These are phyloP conservation scores for Synanthedon vespiformis DNA, from an alignment of 2,888 invertebrate species.

Conservation along the genomic window DNA sequence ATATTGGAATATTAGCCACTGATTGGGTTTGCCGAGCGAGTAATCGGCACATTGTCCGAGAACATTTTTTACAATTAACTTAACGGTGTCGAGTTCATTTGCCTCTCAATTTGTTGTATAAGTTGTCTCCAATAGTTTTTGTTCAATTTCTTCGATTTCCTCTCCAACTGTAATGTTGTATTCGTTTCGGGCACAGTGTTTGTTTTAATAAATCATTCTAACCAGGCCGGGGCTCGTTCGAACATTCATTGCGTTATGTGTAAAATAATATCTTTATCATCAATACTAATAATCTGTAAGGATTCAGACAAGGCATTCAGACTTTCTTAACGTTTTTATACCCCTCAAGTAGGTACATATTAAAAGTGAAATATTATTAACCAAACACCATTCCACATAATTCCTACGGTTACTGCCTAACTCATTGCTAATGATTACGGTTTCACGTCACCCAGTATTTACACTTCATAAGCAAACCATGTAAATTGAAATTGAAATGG, in stretches of 20 bases:
- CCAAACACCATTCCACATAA: too few species aligned
- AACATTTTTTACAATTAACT: slow-evolving; percentile 30
- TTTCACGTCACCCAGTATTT: background rate
- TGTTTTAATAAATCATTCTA: too few species aligned
- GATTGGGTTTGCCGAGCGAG: slow-evolving; percentile 33
- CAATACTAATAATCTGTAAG: too few species aligned
- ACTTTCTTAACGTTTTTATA: too few species aligned
- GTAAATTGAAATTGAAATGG: slow-evolving; percentile 13
- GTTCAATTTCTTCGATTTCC: background rate
- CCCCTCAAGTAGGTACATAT: too few species aligned
- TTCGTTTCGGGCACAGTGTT: background rate
- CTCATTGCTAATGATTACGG: background rate
- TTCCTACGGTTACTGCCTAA: too few species aligned
- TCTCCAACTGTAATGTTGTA: background rate
- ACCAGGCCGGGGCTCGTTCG: too few species aligned
- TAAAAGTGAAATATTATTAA: too few species aligned
- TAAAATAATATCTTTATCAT: too few species aligned
- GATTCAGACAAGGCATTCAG: too few species aligned
- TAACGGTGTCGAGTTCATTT: slow-evolving; percentile 54
- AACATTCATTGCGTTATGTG: too few species aligned
- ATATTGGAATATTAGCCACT: slow-evolving; percentile 38
- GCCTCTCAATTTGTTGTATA: slow-evolving; percentile 29
- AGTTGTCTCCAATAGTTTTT: slow-evolving; percentile 9
- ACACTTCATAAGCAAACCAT: background rate
- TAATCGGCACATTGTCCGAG: slow-evolving; percentile 44